phyloP scores from a whole-genome alignment of 2,797 vertebrate genomes.

The Thamnophis elegans region DNA sequence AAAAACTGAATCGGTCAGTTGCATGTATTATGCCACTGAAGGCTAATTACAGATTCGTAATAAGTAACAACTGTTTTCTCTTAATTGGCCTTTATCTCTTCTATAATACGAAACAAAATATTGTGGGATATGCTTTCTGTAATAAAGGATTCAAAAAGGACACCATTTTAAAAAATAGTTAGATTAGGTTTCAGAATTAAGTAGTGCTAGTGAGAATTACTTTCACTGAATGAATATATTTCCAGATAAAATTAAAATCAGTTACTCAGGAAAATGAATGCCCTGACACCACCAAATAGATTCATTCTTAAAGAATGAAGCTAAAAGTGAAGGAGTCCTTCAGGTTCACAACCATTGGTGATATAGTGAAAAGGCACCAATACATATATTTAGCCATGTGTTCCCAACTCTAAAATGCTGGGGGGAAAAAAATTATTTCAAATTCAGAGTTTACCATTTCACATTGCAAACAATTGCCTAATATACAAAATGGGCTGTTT shows the following conservation, averaged over 20 bases:
- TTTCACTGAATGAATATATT: background rate
- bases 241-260: background rate
- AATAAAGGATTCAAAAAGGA: background rate
- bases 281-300: background rate
- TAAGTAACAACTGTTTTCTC: background rate
- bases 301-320: background rate
- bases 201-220: background rate
- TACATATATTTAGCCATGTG: background rate
- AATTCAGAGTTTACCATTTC: background rate
- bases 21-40: background rate
- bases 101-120: background rate
- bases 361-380: background rate
- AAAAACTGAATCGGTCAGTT: background rate
- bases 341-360: background rate
- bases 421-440: background rate
- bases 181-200: background rate
- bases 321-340: background rate
- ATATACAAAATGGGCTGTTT: background rate
- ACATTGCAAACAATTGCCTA: background rate
- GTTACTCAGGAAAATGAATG: background rate
- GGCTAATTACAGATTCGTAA: background rate
- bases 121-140: background rate
- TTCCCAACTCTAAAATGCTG: background rate
- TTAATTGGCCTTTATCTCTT: background rate
- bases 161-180: background rate